These are phyloP conservation scores for Agrochola macilenta DNA, from an alignment of 2,888 invertebrate genomes.

Conservation along the genomic window DNA sequence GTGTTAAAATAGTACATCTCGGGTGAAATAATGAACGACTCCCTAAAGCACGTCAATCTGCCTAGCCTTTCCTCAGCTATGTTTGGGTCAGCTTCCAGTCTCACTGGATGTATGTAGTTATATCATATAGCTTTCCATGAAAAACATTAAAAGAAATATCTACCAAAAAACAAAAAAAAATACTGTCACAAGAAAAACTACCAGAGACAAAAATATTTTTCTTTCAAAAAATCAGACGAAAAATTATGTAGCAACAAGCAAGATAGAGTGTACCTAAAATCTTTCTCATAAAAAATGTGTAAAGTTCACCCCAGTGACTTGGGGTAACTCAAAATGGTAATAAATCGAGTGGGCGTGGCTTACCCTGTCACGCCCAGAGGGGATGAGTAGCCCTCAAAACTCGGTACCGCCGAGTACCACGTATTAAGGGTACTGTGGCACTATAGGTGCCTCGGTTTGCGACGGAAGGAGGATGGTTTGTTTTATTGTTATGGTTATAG, in stretches of 20 bases:
- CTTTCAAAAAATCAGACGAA: conserved; percentile 10
- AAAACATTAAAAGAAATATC: neutral
- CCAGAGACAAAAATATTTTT: conserved; percentile 21
- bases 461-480: conserved; percentile 10
- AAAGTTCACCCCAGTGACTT: conserved; percentile 61
- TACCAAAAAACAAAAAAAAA: neutral
- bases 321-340: conserved; percentile 70
- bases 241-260: conserved; percentile 27
- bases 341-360: conserved; percentile 73
- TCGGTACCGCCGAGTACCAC: conserved; percentile 8
- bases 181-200: neutral
- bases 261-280: conserved; percentile 40
- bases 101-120: neutral
- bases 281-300: conserved; percentile 60
- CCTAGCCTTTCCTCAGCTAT: too few relatives aligned
- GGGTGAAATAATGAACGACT: neutral
- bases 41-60: too few relatives aligned
- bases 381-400: conserved; percentile 56
- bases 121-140: neutral
- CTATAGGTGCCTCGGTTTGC: conserved; percentile 37
- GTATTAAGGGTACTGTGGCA: conserved; percentile 45
- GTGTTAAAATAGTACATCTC: neutral
- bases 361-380: conserved; percentile 66
- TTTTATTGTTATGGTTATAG: conserved; percentile 4
- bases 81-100: too few relatives aligned